Evolutionary conservation across 2,797 vertebrate genomes (phyloP).

Genomic region (Hydrolagus colliei): DNA sequence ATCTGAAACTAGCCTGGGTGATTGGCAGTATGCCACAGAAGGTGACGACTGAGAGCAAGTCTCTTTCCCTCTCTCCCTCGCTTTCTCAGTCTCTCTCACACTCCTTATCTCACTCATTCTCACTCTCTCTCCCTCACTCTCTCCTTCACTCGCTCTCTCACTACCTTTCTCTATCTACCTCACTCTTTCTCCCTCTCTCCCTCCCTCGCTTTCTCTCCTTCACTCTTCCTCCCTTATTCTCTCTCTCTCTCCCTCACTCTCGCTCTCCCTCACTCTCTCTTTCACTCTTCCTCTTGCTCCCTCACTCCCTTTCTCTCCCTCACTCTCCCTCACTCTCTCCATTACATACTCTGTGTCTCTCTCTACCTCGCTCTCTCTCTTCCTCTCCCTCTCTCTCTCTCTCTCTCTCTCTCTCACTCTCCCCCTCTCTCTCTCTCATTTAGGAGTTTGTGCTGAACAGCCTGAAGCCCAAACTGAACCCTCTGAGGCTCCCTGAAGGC

Average conservation of each 20-base stretch:
- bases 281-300: not conserved
- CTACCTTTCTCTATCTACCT: not conserved
- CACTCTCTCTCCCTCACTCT: not conserved
- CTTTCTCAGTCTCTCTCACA: not conserved
- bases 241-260: no score
- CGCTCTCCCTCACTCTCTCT: not conserved
- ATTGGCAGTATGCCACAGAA: slow-evolving; percentile 89
- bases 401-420: not conserved
- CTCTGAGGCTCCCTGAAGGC: slow-evolving; percentile 58
- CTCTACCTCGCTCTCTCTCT: not conserved
- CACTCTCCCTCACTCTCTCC: not conserved
- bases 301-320: not conserved
- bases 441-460: slow-evolving; percentile 68
- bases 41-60: slow-evolving; percentile 43
- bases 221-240: not conserved
- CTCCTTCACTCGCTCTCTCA: not conserved
- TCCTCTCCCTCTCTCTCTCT: not conserved
- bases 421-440: not conserved
- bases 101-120: not conserved
- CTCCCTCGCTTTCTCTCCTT: not conserved
- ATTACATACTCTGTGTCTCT: not conserved
- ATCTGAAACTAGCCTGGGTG: slow-evolving; percentile 84
- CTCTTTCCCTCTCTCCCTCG: not conserved
- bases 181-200: not conserved
- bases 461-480: slow-evolving; percentile 39